A percentile compares a stretch with the other conserved stretches of the same genome.
phyloP scores from a whole-genome alignment of 2,888 invertebrate species.

The Leucophenga maculata region DNA sequence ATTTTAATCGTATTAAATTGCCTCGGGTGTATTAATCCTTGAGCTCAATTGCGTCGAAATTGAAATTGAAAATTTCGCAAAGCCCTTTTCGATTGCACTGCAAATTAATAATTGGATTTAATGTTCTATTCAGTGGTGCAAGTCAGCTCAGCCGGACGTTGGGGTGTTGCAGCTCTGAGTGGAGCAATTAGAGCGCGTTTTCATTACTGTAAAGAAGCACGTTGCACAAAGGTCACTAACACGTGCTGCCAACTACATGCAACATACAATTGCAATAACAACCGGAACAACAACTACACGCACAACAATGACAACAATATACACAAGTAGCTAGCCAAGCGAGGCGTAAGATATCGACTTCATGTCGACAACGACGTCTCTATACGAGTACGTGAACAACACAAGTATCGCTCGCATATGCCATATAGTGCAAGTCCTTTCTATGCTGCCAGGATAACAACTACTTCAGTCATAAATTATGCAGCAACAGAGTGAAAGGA shows the following conservation, averaged over 20 bases:
- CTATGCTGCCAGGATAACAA: slow-evolving; percentile 11
- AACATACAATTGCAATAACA: too few species aligned
- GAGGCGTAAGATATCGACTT: slow-evolving; percentile 29
- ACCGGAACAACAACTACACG: background rate
- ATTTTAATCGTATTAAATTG: slow-evolving; percentile 16
- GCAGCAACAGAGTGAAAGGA: slow-evolving; percentile 62
- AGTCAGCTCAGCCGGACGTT: too few species aligned
- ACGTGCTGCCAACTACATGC: background rate
- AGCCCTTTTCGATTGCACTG: slow-evolving; percentile 25
- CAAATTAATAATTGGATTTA: background rate
- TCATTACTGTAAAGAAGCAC: background rate
- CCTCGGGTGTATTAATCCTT: slow-evolving; percentile 1
- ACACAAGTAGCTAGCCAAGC: slow-evolving; percentile 37
- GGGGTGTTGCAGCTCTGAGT: background rate
- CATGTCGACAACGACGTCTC: slow-evolving; percentile 18
- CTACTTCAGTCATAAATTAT: slow-evolving; percentile 58
- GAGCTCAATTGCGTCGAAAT: slow-evolving; percentile 16
- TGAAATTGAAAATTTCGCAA: slow-evolving; percentile 12
- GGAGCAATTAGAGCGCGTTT: background rate
- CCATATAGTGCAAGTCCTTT: slow-evolving; percentile 29
- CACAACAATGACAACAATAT: background rate
- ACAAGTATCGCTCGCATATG: slow-evolving; percentile 34
- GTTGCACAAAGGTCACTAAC: background rate
- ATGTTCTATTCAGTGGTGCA: background rate
- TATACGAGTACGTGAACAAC: slow-evolving; percentile 38